A percentile compares a stretch with the other conserved stretches of the same genome.
phyloP scores from a whole-genome alignment of 2,797 vertebrate species.

The Cyprinella venusta region DNA sequence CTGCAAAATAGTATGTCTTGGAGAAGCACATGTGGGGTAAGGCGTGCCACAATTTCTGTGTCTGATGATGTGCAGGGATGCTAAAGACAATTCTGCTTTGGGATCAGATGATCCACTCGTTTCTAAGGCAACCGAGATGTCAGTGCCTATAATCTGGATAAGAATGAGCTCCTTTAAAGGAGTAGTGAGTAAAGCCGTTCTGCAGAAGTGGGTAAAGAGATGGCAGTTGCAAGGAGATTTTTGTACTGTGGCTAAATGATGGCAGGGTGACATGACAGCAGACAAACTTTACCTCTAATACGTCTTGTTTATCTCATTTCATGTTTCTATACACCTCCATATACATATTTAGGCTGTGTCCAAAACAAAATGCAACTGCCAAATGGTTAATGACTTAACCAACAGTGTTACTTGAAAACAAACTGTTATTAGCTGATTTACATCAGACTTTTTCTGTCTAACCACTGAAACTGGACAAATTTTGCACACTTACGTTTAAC shows the following conservation, averaged over 20 bases:
- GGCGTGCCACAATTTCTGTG: constrained; percentile 27
- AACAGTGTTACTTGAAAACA: background rate
- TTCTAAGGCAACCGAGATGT: constrained; percentile 56
- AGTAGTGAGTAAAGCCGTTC: constrained; percentile 21
- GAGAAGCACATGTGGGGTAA: constrained; percentile 26
- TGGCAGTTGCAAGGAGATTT: background rate
- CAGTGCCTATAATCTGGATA: constrained; percentile 37
- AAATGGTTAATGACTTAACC: too few relatives aligned
- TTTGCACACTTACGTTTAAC: background rate
- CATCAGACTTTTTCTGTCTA: background rate
- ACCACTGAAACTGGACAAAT: background rate
- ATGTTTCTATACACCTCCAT: background rate
- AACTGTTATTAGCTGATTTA: background rate
- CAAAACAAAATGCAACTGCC: too few relatives aligned
- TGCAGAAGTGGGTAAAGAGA: constrained; percentile 5
- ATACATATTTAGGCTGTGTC: background rate
- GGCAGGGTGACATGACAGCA: background rate
- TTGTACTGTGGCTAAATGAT: constrained; percentile 11
- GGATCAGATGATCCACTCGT: constrained; percentile 30
- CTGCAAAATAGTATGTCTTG: background rate
- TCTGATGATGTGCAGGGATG: constrained; percentile 22
- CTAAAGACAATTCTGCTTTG: constrained; percentile 19
- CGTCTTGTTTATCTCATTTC: background rate
- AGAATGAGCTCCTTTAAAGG: constrained; percentile 44
- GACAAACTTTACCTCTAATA: background rate